phyloP scores from a whole-genome alignment of 2,113 vertebrate species.

The Gracilinanus agilis region DNA sequence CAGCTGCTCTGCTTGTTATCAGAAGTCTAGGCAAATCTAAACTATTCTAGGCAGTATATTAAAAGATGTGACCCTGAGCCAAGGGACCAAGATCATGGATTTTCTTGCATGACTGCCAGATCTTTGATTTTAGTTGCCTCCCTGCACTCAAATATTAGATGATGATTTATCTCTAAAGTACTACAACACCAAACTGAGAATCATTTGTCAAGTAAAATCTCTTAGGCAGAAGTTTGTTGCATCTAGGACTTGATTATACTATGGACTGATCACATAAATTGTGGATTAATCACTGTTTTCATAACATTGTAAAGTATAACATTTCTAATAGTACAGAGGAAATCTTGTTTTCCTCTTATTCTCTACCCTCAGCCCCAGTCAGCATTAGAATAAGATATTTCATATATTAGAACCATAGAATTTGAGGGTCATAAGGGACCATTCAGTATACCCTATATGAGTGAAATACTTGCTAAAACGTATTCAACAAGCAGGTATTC shows the following conservation, averaged over 20 bases:
- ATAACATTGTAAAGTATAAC: background rate
- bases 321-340: background rate
- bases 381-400: background rate
- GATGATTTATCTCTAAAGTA: background rate
- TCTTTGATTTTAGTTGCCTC: conserved; percentile 32
- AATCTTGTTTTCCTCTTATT: background rate
- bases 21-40: background rate
- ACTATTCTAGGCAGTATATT: background rate
- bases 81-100: background rate
- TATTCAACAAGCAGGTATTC: background rate
- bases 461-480: background rate
- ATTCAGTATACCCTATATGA: background rate
- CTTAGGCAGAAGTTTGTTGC: background rate
- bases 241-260: background rate
- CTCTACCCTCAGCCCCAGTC: background rate
- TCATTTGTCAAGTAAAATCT: background rate
- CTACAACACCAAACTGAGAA: background rate
- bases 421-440: background rate
- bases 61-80: background rate
- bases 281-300: background rate
- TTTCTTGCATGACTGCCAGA: conserved; percentile 2
- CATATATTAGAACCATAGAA: background rate
- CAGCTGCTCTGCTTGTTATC: background rate
- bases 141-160: conserved; percentile 2
- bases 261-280: no score